Percentiles rank a stretch among this genome's conserved stretches.
Conservation (phyloP, 2,888 invertebrate species). For the Choreutis nemorana region DNA sequence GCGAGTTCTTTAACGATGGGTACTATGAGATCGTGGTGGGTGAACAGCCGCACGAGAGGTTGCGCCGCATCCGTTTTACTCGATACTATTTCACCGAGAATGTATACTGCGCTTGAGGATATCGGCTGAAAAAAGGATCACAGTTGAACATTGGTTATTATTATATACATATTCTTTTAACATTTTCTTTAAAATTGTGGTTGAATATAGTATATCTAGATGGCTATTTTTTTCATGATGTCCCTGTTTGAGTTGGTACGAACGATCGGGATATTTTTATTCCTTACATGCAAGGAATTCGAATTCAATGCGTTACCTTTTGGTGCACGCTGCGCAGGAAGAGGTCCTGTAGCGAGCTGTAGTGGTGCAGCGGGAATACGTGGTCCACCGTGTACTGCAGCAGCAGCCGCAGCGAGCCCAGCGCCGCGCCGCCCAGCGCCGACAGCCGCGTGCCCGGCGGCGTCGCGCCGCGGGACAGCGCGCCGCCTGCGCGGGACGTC, state of each 20-base stretch:
- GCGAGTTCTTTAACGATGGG: conserved; percentile 85
- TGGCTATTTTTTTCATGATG: no score
- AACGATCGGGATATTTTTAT: no score
- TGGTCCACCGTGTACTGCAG: conserved; percentile 90
- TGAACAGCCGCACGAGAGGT: conserved; percentile 85
- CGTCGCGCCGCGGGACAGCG: conserved; percentile 75
- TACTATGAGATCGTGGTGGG: conserved; percentile 86
- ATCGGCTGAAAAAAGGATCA: conserved; percentile 68
- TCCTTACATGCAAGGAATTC: no score
- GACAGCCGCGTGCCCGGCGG: conserved; percentile 78
- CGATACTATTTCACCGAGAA: conserved; percentile 85
- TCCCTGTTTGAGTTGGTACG: no score
- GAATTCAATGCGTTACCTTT: conserved; percentile 61
- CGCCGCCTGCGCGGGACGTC: conserved; percentile 64
- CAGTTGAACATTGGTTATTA: conserved; percentile 1
- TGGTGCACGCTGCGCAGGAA: conserved; percentile 76
- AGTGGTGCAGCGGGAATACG: conserved; percentile 85
- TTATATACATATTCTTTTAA: background rate
- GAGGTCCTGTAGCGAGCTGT: conserved; percentile 78
- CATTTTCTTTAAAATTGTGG: background rate
- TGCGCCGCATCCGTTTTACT: conserved; percentile 91
- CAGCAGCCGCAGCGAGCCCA: conserved; percentile 85
- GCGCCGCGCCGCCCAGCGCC: conserved; percentile 57
- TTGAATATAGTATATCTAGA: no score
- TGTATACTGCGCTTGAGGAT: conserved; percentile 81